Conservation (phyloP, 2,888 invertebrate species). For the Seira sanloemensis region DNA sequence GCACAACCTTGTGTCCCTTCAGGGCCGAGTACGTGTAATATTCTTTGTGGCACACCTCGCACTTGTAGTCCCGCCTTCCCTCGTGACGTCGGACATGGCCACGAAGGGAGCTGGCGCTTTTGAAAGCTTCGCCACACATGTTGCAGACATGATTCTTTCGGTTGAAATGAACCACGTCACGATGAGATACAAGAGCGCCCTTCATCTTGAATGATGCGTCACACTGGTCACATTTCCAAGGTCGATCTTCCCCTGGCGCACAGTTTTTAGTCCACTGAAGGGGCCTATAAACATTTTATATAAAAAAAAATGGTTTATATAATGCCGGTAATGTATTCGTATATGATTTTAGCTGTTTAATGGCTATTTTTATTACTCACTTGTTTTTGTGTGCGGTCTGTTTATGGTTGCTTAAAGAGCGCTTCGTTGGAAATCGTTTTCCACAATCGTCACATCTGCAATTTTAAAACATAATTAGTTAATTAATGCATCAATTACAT, state of each 20-base stretch:
- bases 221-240: conserved; percentile 73
- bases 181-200: conserved; percentile 70
- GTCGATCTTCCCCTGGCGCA: conserved; percentile 63
- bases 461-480: no score
- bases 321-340: neutral
- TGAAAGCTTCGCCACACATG: conserved; percentile 71
- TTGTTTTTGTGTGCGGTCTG: conserved; percentile 72
- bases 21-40: conserved; percentile 72
- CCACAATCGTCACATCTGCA: conserved; percentile 70
- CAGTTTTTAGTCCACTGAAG: conserved; percentile 64
- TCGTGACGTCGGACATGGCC: conserved; percentile 71
- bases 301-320: neutral
- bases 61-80: conserved; percentile 71
- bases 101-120: conserved; percentile 69
- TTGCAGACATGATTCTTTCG: conserved; percentile 70
- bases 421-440: conserved; percentile 70
- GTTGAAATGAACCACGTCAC: conserved; percentile 72
- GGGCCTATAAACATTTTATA: conserved; percentile 62
- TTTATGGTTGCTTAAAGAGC: conserved; percentile 69
- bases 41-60: conserved; percentile 71
- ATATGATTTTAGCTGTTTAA: neutral
- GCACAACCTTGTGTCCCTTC: conserved; percentile 71
- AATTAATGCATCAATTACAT: no score
- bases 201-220: conserved; percentile 72
- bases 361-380: conserved; percentile 45